Percentiles rank a stretch among this genome's conserved stretches.
phyloP scores from a whole-genome alignment of 2,888 invertebrate genomes.

The Teleogryllus oceanicus region DNA sequence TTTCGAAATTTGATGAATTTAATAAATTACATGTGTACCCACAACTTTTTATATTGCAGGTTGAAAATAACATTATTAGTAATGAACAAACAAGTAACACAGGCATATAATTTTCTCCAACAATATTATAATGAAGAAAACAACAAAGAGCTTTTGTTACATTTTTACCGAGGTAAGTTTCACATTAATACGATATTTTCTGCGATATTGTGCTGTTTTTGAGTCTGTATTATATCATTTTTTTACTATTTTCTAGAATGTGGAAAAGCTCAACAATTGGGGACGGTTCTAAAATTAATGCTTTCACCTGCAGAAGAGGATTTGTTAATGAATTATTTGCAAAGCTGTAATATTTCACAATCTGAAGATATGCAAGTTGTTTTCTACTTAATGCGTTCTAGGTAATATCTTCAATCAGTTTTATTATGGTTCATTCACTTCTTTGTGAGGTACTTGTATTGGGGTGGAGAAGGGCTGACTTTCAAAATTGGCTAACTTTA shows the following conservation, averaged over 20 bases:
- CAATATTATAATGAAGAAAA: constrained; percentile 53
- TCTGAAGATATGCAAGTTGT: constrained; percentile 65
- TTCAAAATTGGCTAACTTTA: background rate
- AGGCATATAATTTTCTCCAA: constrained; percentile 63
- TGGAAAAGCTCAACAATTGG: constrained; percentile 55
- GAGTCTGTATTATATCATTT: background rate
- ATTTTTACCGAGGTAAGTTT: constrained; percentile 60
- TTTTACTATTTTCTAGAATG: constrained; percentile 50
- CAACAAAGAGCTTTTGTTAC: constrained; percentile 54
- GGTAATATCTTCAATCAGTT: constrained; percentile 39
- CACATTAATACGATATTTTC: background rate
- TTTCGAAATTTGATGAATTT: too few species aligned
- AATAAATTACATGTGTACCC: too few species aligned
- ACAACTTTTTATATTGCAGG: constrained; percentile 42
- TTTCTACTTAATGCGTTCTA: constrained; percentile 60
- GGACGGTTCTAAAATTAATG: constrained; percentile 60
- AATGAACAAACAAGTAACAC: constrained; percentile 60
- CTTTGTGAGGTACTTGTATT: too few species aligned
- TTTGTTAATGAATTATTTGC: constrained; percentile 62
- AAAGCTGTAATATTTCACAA: constrained; percentile 53
- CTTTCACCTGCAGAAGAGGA: constrained; percentile 63
- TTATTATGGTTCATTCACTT: background rate
- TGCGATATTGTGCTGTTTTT: constrained; percentile 18
- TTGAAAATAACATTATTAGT: constrained; percentile 58
- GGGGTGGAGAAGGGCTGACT: too few species aligned